These are phyloP conservation scores for Rhodeus uyekii DNA, from an alignment of 2,797 vertebrate genomes.

Conservation along the genomic window DNA sequence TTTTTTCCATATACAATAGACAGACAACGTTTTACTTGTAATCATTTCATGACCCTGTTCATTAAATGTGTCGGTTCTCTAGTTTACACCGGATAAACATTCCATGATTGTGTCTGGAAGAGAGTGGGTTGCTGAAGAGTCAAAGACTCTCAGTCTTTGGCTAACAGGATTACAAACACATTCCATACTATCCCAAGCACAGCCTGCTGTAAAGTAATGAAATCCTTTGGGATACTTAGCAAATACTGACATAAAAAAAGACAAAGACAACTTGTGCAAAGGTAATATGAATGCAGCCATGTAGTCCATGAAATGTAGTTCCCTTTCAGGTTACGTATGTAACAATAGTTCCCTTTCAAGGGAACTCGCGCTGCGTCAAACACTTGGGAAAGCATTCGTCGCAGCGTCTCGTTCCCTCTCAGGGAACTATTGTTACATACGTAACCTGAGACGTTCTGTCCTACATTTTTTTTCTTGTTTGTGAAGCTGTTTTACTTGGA, in stretches of 20 bases:
- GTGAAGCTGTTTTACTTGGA: neutral
- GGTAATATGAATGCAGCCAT: neutral
- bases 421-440: too few relatives aligned
- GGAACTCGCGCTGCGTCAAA: too few relatives aligned
- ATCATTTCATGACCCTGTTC: neutral
- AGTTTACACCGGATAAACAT: slow-evolving; percentile 9
- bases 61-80: slow-evolving; percentile 41
- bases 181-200: neutral
- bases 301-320: neutral
- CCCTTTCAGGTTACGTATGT: too few relatives aligned
- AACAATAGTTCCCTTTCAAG: too few relatives aligned
- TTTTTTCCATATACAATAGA: neutral
- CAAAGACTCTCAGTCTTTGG: neutral
- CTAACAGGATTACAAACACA: slow-evolving; percentile 50
- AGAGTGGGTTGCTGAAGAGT: slow-evolving; percentile 17
- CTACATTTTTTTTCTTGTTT: neutral
- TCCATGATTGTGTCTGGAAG: slow-evolving; percentile 21
- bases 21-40: neutral
- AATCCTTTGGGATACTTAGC: slow-evolving; percentile 1
- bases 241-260: slow-evolving; percentile 16
- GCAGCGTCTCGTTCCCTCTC: too few relatives aligned
- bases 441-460: too few relatives aligned
- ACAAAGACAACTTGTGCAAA: neutral
- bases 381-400: too few relatives aligned
- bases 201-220: neutral